phyloP scores from a whole-genome alignment of 2,113 vertebrate species.

The Sprattus sprattus region DNA sequence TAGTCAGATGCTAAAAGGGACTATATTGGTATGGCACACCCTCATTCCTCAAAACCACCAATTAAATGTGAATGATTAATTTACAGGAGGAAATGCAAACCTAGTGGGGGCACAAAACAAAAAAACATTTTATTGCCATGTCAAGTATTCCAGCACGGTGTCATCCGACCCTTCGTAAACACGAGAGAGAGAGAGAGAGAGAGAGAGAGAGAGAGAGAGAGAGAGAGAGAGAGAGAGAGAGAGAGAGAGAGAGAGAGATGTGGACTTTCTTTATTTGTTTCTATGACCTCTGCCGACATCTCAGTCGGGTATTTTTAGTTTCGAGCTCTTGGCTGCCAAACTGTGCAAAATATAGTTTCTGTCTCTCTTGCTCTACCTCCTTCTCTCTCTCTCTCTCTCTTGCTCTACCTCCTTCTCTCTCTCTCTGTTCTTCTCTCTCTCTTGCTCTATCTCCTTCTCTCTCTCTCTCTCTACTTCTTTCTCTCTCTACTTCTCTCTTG shows the following conservation, averaged over 20 bases:
- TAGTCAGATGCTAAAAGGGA: not conserved
- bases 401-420: not conserved
- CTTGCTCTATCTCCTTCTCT: too few species aligned
- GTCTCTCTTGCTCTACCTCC: slow-evolving; percentile 43
- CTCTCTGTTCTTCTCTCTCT: not conserved
- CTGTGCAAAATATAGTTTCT: slow-evolving; percentile 64
- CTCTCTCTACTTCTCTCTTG: slow-evolving; percentile 45
- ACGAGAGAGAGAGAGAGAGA: slow-evolving; percentile 32
- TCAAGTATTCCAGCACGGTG: slow-evolving; percentile 17
- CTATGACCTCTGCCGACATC: slow-evolving; percentile 58
- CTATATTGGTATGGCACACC: not conserved
- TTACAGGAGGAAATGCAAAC: not conserved
- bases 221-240: slow-evolving; percentile 7
- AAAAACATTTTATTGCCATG: slow-evolving; percentile 11
- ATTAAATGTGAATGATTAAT: not conserved
- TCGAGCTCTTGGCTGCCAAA: slow-evolving; percentile 62
- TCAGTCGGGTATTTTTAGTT: slow-evolving; percentile 68
- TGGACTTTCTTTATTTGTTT: slow-evolving; percentile 38
- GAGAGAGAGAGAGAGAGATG: slow-evolving; percentile 12
- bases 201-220: slow-evolving; percentile 12
- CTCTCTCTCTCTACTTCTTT: slow-evolving; percentile 8
- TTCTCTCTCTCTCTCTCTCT: slow-evolving; percentile 23
- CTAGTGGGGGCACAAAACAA: not conserved
- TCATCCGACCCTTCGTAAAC: slow-evolving; percentile 41
- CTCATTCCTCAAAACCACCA: slow-evolving; percentile 9